Base-by-base conservation (phyloP, 37 sponge, comb jelly and placozoan genomes). In the Aplysina aerophoba region DNA sequence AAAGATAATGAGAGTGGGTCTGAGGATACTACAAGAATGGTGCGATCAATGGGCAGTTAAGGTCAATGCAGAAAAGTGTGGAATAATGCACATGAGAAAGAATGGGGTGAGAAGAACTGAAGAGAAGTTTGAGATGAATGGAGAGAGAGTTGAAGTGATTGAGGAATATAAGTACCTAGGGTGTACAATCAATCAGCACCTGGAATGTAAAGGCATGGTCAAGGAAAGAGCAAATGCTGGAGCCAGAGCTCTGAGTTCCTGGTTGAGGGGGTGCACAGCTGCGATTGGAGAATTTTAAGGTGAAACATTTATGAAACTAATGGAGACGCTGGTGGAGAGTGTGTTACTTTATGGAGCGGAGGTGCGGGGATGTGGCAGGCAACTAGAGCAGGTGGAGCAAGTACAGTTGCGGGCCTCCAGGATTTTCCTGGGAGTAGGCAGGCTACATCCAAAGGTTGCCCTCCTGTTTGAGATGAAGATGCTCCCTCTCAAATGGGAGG, bases 271-370 rank as follows among this genome's bases (percentile, higher is more conserved):
- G 27, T 67, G 69, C n/a, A n/a, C n/a, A n/a, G 27, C 27, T 16
- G 15, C 69, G n/a, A 27, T 67, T 67, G 69, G 69, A 14, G 69
- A 67, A 14, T 21, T 67, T 14, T 25, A 67, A 14, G 27, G 69
- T n/a, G 28, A 27, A 13, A 25, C 69, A n/a, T 67, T 67, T 67
- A 67, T 24, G 69, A 16, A 67, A n/a, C 28, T 67, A 14, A 67
- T 67, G 69, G 27, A 67, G 69, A 25, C 69, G 28, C 19, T 67
- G 69, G 69, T 67, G 19, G 25, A 67, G 13, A 25, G 27, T 14
- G 69, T 67, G 19, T 22, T 67, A 14, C n/a, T 67, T 21, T 67
- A 67, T 67, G 69, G 69, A 14, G 69, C 69, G n/a, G 69, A 67
- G 27, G 28, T 22, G 13, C n/a, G 69, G 69, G 69, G 69, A 14